phyloP scores from a whole-genome alignment of 1,140 invertebrate species.

The Cydia splendana region DNA sequence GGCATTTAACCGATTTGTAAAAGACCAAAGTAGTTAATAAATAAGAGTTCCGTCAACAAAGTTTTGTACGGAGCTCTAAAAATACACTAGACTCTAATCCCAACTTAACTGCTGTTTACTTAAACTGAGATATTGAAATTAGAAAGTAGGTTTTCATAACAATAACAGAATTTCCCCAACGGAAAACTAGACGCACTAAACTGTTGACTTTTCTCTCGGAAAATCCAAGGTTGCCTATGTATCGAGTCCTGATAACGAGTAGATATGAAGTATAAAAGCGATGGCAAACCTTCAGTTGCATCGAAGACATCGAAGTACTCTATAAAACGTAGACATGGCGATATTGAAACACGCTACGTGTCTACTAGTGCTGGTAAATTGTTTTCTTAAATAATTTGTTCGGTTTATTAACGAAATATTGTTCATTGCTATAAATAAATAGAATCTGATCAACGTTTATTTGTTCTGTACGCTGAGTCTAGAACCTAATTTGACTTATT shows the following conservation, averaged over 20 bases:
- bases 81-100: no score
- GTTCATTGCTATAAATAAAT: background rate
- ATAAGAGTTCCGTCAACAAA: no score
- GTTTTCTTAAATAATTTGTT: slow-evolving; percentile 3
- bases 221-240: slow-evolving; percentile 21
- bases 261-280: slow-evolving; percentile 20
- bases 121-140: background rate
- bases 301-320: background rate
- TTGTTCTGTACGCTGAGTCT: background rate
- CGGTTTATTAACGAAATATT: background rate
- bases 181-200: background rate
- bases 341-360: background rate
- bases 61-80: no score
- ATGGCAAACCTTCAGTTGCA: background rate
- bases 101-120: no score
- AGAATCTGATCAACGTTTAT: background rate
- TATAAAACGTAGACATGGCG: slow-evolving; percentile 18
- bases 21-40: no score
- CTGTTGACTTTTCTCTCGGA: slow-evolving; percentile 20
- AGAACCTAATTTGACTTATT: no score
- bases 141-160: background rate
- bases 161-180: slow-evolving; percentile 10
- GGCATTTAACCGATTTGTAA: no score
- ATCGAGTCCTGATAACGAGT: slow-evolving; percentile 15
- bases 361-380: slow-evolving; percentile 15